Evolutionary conservation across 2,888 invertebrate genomes (phyloP), one percentile per base, ranked within the genome.

Genomic region (Ornithoptera alexandrae): DNA sequence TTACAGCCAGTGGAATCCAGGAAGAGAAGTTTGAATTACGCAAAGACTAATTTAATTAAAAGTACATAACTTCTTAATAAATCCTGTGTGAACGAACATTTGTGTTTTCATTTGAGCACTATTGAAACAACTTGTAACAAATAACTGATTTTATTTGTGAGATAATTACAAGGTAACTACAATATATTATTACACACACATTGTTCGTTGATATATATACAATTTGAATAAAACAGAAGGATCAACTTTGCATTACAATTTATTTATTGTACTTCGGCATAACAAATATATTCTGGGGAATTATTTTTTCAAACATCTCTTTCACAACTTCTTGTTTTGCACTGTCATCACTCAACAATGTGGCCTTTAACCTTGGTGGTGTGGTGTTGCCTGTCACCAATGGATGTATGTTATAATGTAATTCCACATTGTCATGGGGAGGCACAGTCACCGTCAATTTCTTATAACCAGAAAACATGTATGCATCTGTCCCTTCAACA

Each of bases 391-490:
- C 97, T 15, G 96, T 94, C 63, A 95, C 92, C 75, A 97, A 88
- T 0, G 97, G 97, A 77, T 97, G 96, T 72, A 97, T 93, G 81
- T 97, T 97, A 92, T 97, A 97, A 76, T 94, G 93, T 56, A 96
- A 82, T 71, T 93, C 93, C 72, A 94, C 93, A 71, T 88, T 91
- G 56, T 94, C 94, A 72, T 93, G 93, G 0, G 96, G 96, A 63
- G 95, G 90, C 68, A 94, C 87, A 20, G 93, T 93, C 22, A 94
- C 87, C 56, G 91, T 89, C 75, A 93, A 96, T 93, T 98, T 97
- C 89, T 97, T 98, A 81, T 98, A 97, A 2, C 98, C 98, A 72
- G 98, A 96, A 89, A 97, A 98, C 96, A 98, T 98, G 84, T 98
- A 98, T 58, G 96, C 96, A 84, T 98, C 98, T 71, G 95, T 96